Evolutionary conservation across 2,888 invertebrate genomes (phyloP), one percentile per base, ranked within the genome.

Genomic region (Didymodactylos carnosus): DNA sequence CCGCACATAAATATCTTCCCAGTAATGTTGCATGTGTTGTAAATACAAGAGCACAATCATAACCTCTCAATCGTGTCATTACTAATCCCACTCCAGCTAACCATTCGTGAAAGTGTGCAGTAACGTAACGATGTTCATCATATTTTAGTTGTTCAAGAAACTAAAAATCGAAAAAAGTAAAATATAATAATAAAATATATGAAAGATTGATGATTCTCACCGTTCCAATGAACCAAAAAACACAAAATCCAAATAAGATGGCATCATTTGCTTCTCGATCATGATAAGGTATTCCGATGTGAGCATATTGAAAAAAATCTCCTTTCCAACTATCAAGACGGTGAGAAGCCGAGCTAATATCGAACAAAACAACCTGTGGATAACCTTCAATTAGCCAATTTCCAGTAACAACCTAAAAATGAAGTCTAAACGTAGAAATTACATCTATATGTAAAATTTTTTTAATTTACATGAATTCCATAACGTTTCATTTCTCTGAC

Each of bases 321-420:
- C 90, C 89, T 81, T 95, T 97, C 86, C 90, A 98, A 75, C 90
- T 89, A 82, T 95, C 93, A 80, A 99, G 83, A 83, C 94, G 94
- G 91, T 93, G 93, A 0, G 94, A 91, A 0, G 90, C 94, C 0
- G 93, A 92, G 27, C 93, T 91, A 81, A 99, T 91, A 83, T 99
- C 98, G 85, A 99, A 95, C 5, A 99, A 86, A 73, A 99, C 89
- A 53, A 99, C 90, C 83, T 94, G 94, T 0, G 98, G 98, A 85
- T 94, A 97, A n/a, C 98, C 98, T 81, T 99, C 98, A 3, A 99
- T 98, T 71, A 99, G 84, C 98, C 98, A 98, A 4, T 94, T 89
- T 19, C 98, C 98, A 39, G 92, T 93, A 80, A 91, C 89, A 14
- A 94, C 53, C 53, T 62, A 62, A 6, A 8, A 62, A 29, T 19